Base-by-base conservation (phyloP, 1,140 invertebrate species). In the Trichogramma pretiosum region DNA sequence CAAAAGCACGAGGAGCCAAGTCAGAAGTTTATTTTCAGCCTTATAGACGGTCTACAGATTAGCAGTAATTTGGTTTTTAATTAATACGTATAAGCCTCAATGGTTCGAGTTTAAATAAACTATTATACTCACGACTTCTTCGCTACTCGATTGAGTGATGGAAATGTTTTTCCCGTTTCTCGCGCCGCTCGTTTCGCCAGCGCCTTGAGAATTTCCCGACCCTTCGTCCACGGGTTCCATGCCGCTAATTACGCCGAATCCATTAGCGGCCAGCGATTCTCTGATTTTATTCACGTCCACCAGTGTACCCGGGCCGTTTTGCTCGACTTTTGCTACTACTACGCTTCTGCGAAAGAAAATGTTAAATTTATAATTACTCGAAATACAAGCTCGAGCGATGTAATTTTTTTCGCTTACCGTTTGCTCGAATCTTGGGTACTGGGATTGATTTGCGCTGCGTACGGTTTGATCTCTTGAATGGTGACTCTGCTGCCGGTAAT, bases 401-500 rank as follows among this genome's bases (percentile, higher is more conserved):
- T n/a, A n/a, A n/a, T n/a, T n/a, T n/a, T n/a, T n/a, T n/a, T n/a
- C n/a, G n/a, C n/a, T n/a, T n/a, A n/a, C n/a, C n/a, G n/a, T n/a
- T n/a, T n/a, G n/a, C n/a, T n/a, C n/a, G 22, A 57, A 19, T n/a
- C n/a, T n/a, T n/a, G n/a, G n/a, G n/a, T 54, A 1, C 33, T 46
- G 22, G 1, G 56, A 53, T 35, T 55, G 48, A 47, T 60, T 61
- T 57, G 56, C 14, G 74, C 74, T 46, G 74, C 74, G 56, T 87
- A 82, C 1, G 83, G 83, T 52, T 81, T 77, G 11, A 89, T 80
- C 32, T 83, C 77, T 53, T 83, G 73, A 34, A 90, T 84, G 24
- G 75, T 79, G 0, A 89, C 82, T 62, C 77, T 78, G 16, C 82
- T 83, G 13, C 87, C 87, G 2, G 87, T 87, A 24, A 90, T 75